Conservation (phyloP, 2,797 vertebrate species). For the Saguinus oedipus region DNA sequence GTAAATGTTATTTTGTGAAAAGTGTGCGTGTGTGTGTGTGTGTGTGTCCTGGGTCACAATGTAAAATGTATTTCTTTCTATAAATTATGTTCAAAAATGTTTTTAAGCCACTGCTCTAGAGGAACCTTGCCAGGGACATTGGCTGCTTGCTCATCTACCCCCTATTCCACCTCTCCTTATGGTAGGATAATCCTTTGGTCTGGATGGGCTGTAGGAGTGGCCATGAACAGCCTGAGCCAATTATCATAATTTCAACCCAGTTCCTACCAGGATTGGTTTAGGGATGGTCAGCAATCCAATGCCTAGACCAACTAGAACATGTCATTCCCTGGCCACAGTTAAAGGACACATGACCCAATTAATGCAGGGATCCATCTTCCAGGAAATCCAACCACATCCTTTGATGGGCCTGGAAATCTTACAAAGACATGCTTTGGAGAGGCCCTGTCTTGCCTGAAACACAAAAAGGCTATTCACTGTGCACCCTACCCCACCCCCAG, state of each 20-base stretch:
- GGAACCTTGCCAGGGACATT: background rate
- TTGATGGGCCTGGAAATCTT: background rate
- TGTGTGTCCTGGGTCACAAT: background rate
- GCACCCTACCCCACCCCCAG: background rate
- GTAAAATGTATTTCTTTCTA: constrained; percentile 1
- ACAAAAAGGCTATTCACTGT: background rate
- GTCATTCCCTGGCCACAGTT: background rate
- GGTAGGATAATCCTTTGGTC: background rate
- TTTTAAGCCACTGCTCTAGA: background rate
- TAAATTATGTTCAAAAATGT: background rate
- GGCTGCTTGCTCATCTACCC: background rate
- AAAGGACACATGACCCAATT: background rate
- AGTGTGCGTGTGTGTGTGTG: background rate
- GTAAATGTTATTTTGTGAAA: background rate
- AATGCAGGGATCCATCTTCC: constrained; percentile 15
- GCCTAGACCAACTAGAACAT: background rate
- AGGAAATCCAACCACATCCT: background rate
- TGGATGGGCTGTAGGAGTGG: background rate
- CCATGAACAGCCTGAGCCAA: background rate
- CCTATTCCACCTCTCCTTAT: background rate
- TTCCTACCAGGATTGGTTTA: background rate
- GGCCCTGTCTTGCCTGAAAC: background rate
- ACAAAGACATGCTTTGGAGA: constrained; percentile 11
- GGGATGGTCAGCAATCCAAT: background rate
- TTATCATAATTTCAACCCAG: background rate